These are phyloP conservation scores for Leucopsar rothschildi DNA, from an alignment of 2,113 vertebrate species.

Conservation along the genomic window DNA sequence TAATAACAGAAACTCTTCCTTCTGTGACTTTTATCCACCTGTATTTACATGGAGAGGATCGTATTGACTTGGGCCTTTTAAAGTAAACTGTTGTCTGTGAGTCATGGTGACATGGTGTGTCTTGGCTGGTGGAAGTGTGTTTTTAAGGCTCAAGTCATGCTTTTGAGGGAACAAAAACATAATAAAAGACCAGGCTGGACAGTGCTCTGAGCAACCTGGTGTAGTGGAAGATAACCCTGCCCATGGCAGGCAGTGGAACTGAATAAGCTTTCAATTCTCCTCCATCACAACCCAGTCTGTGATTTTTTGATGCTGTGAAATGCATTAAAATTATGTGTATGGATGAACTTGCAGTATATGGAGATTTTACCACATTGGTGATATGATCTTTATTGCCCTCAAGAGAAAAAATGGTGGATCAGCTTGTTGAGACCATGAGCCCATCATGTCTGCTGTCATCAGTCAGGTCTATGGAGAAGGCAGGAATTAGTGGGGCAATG, in stretches of 20 bases:
- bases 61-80: background rate
- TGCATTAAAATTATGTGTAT: accelerated
- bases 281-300: background rate
- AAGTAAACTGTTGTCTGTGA: background rate
- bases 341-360: accelerated
- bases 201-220: background rate
- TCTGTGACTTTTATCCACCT: background rate
- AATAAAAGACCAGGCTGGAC: background rate
- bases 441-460: background rate
- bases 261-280: background rate
- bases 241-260: background rate
- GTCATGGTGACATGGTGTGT: background rate
- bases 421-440: background rate
- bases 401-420: background rate
- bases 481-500: background rate
- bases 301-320: background rate
- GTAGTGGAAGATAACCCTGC: background rate
- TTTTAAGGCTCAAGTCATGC: background rate
- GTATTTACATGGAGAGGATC: background rate
- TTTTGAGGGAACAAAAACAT: background rate
- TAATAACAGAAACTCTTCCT: background rate
- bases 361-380: background rate
- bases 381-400: accelerated
- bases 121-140: background rate
- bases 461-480: background rate